Base-by-base conservation (phyloP, 2,797 vertebrate genomes). In the Diplodus puntazzo region DNA sequence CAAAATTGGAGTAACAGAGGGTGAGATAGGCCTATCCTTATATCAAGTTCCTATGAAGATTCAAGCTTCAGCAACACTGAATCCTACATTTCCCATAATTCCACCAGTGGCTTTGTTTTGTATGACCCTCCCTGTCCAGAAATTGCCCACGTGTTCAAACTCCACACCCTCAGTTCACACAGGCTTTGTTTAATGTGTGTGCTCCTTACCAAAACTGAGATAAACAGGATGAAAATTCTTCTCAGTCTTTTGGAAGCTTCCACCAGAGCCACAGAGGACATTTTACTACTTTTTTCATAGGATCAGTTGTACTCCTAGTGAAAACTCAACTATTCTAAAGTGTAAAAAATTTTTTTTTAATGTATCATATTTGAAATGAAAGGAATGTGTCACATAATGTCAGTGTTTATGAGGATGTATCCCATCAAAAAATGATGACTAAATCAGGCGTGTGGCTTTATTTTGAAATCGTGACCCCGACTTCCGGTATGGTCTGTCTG, bases 391-490 rank as follows among this genome's bases (percentile, higher is more conserved):
- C 10, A 3, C 10, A 11, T 39, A 11, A 39, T 39, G 39, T 39
- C 10, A 11, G 39, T 39, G 9, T 39, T 39, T 2, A 39, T 39
- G 10, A 39, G 39, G 10, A 11, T 11, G 10, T 39, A 39, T 4
- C 45, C 45, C 13, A 16, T 46, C 14, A 46, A 6, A 34, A 34
- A 34, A 34, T 34, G 7, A 34, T 3, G 25, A 25, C 25, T 25
- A 45, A 14, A 1, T 16, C 45, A 46, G 5, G 0, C 18, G 9
- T 30, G 18, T 30, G 4, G 46, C 48, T 80, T 85, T 91, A 87
- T 70, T 85, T 68, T 90, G 85, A 87, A 87, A 76, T 1, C 34
- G 0, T 1, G 3, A 14, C 6, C 1, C 21, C 7, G 1, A 3
- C 39, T 70, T 84, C 87, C 69, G 71, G 49, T 69, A 1, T 27